Percentiles rank a stretch among this genome's conserved stretches.
These are phyloP conservation scores for Portunus trituberculatus DNA, from an alignment of 1,140 invertebrate genomes.

Conservation along the genomic window DNA sequence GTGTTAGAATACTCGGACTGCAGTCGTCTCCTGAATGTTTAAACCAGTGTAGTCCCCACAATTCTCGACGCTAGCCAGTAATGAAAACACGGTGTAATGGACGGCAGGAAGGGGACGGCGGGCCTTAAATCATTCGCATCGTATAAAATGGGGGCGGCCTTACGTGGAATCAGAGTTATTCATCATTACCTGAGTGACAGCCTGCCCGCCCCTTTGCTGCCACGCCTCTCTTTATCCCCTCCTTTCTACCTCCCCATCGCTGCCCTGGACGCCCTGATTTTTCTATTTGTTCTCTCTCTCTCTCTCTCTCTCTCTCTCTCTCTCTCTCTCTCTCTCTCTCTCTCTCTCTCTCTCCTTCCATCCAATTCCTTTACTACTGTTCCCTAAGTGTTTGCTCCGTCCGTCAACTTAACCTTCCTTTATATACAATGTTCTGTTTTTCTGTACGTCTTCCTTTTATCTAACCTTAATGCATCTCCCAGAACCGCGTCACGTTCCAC, in stretches of 20 bases:
- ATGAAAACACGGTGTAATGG: not conserved
- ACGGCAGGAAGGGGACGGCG: not conserved
- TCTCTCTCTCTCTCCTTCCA: not conserved
- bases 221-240: not conserved
- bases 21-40: too few species aligned
- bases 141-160: not conserved
- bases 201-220: not conserved
- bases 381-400: not conserved
- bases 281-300: not conserved
- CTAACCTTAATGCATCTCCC: not conserved
- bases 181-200: conserved; percentile 11
- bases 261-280: not conserved
- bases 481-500: not conserved
- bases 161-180: not conserved
- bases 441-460: not conserved
- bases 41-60: not conserved
- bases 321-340: not conserved
- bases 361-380: not conserved
- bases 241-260: not conserved
- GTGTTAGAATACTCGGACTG: too few species aligned
- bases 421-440: not conserved
- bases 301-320: not conserved
- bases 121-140: not conserved
- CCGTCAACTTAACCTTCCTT: not conserved
- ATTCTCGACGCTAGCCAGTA: not conserved